Evolutionary conservation across 2,113 vertebrate species (phyloP).

Genomic region (Craseonycteris thonglongyai): DNA sequence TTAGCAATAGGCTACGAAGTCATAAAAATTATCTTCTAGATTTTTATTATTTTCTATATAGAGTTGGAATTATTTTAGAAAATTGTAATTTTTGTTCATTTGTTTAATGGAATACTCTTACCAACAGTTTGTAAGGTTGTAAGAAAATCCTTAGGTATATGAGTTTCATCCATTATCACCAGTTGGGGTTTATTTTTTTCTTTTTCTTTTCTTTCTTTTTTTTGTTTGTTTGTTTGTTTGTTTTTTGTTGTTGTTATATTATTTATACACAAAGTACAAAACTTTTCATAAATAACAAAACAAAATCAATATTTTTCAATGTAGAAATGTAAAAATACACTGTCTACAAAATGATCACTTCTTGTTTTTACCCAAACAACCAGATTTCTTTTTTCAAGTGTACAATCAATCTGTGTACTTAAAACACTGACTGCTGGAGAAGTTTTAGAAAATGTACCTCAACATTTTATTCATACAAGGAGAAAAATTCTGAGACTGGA

Average conservation of each 20-base stretch:
- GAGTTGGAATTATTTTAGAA: neutral
- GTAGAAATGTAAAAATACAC: neutral
- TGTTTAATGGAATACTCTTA: neutral
- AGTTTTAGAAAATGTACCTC: neutral
- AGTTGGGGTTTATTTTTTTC: too few species aligned
- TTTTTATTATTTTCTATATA: neutral
- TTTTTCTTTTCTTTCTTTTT: too few species aligned
- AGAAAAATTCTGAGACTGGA: neutral
- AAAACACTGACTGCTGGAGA: neutral
- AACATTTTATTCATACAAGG: neutral
- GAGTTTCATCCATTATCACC: neutral
- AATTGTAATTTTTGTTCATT: neutral
- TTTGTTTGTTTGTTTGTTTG: too few species aligned
- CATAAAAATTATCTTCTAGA: neutral
- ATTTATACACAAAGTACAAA: neutral
- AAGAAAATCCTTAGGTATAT: neutral
- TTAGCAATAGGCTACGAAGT: neutral
- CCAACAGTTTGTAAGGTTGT: neutral
- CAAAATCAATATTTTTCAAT: slow-evolving; percentile 4
- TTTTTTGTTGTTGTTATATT: too few species aligned
- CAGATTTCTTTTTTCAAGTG: neutral
- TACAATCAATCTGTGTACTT: neutral
- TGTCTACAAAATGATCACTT: neutral
- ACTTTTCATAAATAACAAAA: neutral
- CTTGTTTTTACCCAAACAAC: neutral